These are phyloP conservation scores for Junonia oenone DNA, from an alignment of 2,888 invertebrate species.

Conservation along the genomic window DNA sequence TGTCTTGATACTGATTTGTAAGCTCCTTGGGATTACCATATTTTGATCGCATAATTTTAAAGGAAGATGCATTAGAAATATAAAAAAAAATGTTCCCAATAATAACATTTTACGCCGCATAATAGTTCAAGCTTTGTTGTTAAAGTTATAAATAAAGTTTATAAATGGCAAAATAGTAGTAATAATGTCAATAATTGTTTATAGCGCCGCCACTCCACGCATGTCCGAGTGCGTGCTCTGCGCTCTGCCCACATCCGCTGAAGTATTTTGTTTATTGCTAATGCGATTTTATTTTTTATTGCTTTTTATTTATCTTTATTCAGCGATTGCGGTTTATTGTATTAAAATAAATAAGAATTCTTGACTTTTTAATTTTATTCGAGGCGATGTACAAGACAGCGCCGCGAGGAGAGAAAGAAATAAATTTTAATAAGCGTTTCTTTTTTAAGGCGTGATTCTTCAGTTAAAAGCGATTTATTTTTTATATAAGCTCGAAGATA, in stretches of 20 bases:
- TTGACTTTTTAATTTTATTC: conserved; percentile 80
- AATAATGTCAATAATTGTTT: conserved; percentile 27
- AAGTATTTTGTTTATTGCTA: conserved; percentile 81
- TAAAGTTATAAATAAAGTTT: not conserved
- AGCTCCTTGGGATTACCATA: too few relatives aligned
- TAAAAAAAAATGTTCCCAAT: too few relatives aligned
- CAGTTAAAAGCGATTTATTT: conserved; percentile 79
- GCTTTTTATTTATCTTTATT: conserved; percentile 80
- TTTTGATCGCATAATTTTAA: not conserved
- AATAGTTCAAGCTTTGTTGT: not conserved
- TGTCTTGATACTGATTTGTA: too few relatives aligned
- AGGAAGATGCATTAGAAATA: not conserved
- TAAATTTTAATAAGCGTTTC: conserved; percentile 80
- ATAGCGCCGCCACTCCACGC: conserved; percentile 43
- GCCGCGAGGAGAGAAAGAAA: conserved; percentile 76
- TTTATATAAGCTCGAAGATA: conserved; percentile 78
- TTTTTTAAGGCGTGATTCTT: conserved; percentile 80
- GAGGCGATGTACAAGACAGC: conserved; percentile 74
- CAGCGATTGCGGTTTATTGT: conserved; percentile 80
- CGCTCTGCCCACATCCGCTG: conserved; percentile 78
- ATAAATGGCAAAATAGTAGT: conserved; percentile 6
- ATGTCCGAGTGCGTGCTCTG: conserved; percentile 61
- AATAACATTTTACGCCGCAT: too few relatives aligned
- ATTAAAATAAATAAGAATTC: conserved; percentile 81
- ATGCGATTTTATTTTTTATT: conserved; percentile 80